phyloP scores from a whole-genome alignment of 2,888 invertebrate genomes.

The Drosophila mimica region DNA sequence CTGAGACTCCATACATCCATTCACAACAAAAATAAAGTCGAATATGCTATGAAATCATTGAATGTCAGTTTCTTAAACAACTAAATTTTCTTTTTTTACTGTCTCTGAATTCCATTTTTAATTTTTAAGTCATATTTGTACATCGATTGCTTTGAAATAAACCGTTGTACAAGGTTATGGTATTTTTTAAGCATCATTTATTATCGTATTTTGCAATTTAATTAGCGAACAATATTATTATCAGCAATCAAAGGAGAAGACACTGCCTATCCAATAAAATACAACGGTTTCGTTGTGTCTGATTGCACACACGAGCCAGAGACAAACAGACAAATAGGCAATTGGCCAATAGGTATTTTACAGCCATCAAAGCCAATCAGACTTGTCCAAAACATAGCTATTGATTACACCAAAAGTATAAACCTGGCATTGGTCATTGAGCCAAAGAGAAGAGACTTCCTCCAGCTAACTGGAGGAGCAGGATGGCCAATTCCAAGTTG shows the following conservation, averaged over 20 bases:
- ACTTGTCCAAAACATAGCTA: slow-evolving; percentile 54
- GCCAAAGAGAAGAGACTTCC: slow-evolving; percentile 46
- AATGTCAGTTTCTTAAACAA: neutral
- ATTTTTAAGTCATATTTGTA: neutral
- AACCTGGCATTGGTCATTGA: slow-evolving; percentile 53
- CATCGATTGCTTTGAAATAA: neutral
- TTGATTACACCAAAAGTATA: slow-evolving; percentile 67
- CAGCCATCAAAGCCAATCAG: slow-evolving; percentile 55
- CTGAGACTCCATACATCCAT: neutral
- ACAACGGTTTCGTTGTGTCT: slow-evolving; percentile 27
- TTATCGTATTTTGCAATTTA: slow-evolving; percentile 54
- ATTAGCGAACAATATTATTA: slow-evolving; percentile 66
- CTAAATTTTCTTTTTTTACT: neutral
- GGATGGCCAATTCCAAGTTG: slow-evolving; percentile 21
- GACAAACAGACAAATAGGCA: slow-evolving; percentile 14
- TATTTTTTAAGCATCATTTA: slow-evolving; percentile 37
- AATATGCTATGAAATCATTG: neutral
- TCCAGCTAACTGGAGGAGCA: neutral
- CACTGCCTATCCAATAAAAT: slow-evolving; percentile 27
- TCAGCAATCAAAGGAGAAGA: slow-evolving; percentile 43
- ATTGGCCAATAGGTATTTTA: slow-evolving; percentile 23
- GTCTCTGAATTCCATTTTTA: neutral
- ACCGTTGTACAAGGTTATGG: slow-evolving; percentile 1
- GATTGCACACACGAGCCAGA: slow-evolving; percentile 39
- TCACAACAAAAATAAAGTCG: neutral